Evolutionary conservation across 1,140 invertebrate genomes (phyloP), one percentile per base, ranked within the genome.

Genomic region (Formica exsecta): DNA sequence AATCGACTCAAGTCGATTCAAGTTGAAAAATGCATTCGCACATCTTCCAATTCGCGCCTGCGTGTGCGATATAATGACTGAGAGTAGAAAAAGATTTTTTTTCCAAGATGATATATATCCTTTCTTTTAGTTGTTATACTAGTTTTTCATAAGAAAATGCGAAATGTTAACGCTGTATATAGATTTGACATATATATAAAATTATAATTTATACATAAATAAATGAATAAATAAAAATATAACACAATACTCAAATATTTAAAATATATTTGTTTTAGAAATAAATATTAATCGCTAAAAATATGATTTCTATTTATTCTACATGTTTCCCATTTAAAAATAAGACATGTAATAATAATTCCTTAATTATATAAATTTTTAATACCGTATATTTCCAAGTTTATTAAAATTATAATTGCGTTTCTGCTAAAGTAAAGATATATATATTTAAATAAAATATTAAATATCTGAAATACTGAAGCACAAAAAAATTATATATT

Each of bases 221-320:
- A 51, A 22, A 66, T 66, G 54, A 7, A 68, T 70, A 57, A 41
- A 81, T 71, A 71, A 59, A 57, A 41, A 48, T 77, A 9, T 79
- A 79, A 22, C 4, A 41, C 48, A 22, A 71, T 4, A 59, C 36
- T 19, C 16, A 51, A 51, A 71, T 68, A 68, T 80, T 80, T 70
- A 70, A 13, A 11, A 70, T 71, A 71, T 57, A 81, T 59, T 81
- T 81, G 77, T 81, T 71, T 80, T 57, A 70, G 51, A 73, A 81
- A 81, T 81, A 81, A 71, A 81, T 81, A 81, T 81, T 71, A 81
- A 73, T 13, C 25, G 19, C 48, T 32, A 81, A 59, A 59, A 22
- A 54, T 70, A 41, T 13, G 9, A 61, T 59, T 73, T 73, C 25
- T 59, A 32, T 25, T 71, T 71, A n/a, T 70, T 80, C 13, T 11